A percentile compares a stretch with the other conserved stretches of the same genome.
Conservation (phyloP, 2,113 vertebrate genomes). For the Rhabdomys dilectus region DNA sequence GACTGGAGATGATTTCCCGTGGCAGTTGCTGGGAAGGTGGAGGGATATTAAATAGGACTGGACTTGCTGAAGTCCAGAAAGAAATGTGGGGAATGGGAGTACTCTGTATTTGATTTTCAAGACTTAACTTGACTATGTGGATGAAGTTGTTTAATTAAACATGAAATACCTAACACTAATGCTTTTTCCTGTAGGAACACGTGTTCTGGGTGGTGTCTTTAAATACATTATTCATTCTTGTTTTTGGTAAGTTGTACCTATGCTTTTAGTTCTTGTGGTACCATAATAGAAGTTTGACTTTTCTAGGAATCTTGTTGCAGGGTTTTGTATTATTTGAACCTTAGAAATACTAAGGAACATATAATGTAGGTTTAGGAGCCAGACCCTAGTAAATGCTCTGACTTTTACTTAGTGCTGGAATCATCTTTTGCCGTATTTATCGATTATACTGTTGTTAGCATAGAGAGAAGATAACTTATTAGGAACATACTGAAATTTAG, state of each 20-base stretch:
- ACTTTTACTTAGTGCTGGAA: neutral
- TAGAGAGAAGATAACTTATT: slow-evolving; percentile 31
- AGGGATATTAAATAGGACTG: neutral
- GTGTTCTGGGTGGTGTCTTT: slow-evolving; percentile 99
- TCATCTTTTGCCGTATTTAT: neutral
- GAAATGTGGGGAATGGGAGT: neutral
- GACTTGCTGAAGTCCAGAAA: neutral
- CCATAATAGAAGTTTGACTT: neutral
- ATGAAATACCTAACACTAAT: slow-evolving; percentile 37
- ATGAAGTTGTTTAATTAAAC: neutral
- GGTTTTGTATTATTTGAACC: slow-evolving; percentile 13
- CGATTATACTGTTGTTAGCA: neutral
- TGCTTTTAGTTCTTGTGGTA: neutral
- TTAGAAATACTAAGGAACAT: neutral
- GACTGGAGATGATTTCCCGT: neutral
- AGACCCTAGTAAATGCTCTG: neutral
- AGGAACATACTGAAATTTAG: slow-evolving; percentile 33
- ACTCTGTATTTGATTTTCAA: neutral
- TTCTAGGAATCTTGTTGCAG: neutral
- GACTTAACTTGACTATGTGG: neutral
- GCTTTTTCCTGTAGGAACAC: slow-evolving; percentile 90
- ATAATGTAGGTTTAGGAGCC: neutral
- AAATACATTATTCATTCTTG: slow-evolving; percentile 97
- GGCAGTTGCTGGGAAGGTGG: neutral
- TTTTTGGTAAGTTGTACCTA: slow-evolving; percentile 92